Evolutionary conservation across 2,113 vertebrate genomes (phyloP).

Genomic region (Xiphias gladius): DNA sequence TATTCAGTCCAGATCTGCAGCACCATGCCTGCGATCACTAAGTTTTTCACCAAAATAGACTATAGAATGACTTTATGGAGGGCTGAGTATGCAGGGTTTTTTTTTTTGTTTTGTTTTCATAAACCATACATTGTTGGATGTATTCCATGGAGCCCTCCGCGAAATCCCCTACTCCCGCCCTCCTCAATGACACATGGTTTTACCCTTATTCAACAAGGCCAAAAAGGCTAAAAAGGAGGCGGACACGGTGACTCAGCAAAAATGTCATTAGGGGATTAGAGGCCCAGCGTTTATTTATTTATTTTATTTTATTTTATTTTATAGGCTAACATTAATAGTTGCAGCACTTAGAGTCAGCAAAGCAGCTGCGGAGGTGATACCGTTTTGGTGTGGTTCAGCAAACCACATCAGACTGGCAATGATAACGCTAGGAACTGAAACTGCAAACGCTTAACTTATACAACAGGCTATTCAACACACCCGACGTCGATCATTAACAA

Average conservation of each 20-base stretch:
- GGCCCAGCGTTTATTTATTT: neutral
- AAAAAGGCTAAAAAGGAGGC: neutral
- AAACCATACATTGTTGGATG: too few relatives aligned
- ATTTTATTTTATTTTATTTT: neutral
- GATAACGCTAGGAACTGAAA: neutral
- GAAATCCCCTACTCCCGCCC: neutral
- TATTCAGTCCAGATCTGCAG: neutral
- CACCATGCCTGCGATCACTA: too few relatives aligned
- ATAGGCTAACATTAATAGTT: neutral
- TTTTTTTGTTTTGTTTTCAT: too few relatives aligned
- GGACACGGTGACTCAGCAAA: constrained; percentile 77
- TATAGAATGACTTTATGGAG: neutral
- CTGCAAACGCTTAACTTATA: neutral
- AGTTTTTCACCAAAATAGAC: neutral
- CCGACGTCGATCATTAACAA: constrained; percentile 26
- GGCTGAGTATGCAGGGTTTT: too few relatives aligned
- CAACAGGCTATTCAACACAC: constrained; percentile 46
- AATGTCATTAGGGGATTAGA: neutral
- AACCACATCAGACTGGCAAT: neutral
- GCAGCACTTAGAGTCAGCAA: neutral
- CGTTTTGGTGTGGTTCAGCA: neutral
- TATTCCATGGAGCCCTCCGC: too few relatives aligned
- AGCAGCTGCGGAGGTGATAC: neutral
- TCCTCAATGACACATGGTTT: neutral
- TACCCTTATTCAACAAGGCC: neutral